Percentiles rank a stretch among this genome's conserved stretches.
Conservation (phyloP, 1,140 invertebrate genomes). For the Lamellibrachia luymesi region DNA sequence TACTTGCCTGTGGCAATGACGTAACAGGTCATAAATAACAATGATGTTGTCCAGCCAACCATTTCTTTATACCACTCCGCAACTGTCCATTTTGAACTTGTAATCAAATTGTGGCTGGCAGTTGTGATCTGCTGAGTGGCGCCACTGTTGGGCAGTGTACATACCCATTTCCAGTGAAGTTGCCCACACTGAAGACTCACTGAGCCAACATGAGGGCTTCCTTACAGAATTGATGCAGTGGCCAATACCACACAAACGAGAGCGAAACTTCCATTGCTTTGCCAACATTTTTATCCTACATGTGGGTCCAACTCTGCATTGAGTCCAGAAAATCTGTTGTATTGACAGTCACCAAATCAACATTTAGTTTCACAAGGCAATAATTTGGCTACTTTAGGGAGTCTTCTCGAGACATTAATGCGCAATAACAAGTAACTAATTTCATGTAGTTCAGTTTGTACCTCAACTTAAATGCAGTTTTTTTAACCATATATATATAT, state of each 20-base stretch:
- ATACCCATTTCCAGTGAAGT: background rate
- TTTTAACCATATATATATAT: background rate
- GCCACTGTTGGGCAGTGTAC: background rate
- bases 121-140: no score
- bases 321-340: background rate
- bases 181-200: background rate
- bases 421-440: background rate
- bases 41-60: no score
- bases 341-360: background rate
- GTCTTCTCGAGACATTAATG: background rate
- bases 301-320: background rate
- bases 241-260: background rate
- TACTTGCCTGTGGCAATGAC: no score
- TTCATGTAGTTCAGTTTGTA: background rate
- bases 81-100: no score
- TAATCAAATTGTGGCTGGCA: no score
- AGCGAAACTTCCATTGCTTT: background rate
- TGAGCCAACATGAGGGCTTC: background rate
- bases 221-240: background rate
- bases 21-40: no score
- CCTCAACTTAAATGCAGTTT: background rate
- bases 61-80: no score
- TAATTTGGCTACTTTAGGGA: background rate
- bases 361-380: background rate
- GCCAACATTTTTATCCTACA: background rate